phyloP scores from a whole-genome alignment of 2,888 invertebrate species.

The Eremobia ochroleuca region DNA sequence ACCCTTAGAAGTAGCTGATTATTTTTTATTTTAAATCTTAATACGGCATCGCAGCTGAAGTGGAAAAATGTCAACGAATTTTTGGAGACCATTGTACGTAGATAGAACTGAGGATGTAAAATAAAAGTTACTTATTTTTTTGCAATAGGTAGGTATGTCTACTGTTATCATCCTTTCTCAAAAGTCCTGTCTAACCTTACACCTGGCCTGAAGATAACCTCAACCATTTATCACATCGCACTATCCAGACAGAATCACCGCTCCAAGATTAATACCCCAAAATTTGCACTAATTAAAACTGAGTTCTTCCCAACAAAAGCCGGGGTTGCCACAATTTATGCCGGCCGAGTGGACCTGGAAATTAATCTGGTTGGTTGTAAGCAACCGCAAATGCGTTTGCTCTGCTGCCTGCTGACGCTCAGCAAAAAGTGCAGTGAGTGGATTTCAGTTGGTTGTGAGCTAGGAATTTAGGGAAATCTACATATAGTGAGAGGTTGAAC shows the following conservation, averaged over 20 bases:
- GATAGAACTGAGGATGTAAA: too few relatives aligned
- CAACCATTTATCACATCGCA: slow-evolving; percentile 32
- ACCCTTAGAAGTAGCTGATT: too few relatives aligned
- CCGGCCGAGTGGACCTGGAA: slow-evolving; percentile 72
- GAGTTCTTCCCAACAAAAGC: slow-evolving; percentile 69
- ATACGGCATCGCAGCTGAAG: too few relatives aligned
- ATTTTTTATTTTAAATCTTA: too few relatives aligned
- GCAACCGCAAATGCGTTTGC: slow-evolving; percentile 65
- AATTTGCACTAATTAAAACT: slow-evolving; percentile 75
- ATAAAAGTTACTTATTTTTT: too few relatives aligned
- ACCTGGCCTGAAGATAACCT: slow-evolving; percentile 33
- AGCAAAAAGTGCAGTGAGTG: slow-evolving; percentile 44
- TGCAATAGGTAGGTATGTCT: neutral
- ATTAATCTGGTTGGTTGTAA: slow-evolving; percentile 76
- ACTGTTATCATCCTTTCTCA: neutral
- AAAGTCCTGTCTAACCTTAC: neutral
- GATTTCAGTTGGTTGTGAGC: slow-evolving; percentile 4
- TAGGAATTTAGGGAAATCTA: slow-evolving; percentile 15
- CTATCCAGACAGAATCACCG: slow-evolving; percentile 46
- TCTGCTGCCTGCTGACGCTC: slow-evolving; percentile 19
- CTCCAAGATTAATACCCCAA: slow-evolving; percentile 63
- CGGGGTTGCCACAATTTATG: slow-evolving; percentile 75
- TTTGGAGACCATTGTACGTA: too few relatives aligned
- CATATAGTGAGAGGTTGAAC: neutral
- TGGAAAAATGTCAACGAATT: too few relatives aligned